Conservation (phyloP, 30 jellyfish, hydroid and myxozoan genomes). For the Turritopsis rubra region DNA sequence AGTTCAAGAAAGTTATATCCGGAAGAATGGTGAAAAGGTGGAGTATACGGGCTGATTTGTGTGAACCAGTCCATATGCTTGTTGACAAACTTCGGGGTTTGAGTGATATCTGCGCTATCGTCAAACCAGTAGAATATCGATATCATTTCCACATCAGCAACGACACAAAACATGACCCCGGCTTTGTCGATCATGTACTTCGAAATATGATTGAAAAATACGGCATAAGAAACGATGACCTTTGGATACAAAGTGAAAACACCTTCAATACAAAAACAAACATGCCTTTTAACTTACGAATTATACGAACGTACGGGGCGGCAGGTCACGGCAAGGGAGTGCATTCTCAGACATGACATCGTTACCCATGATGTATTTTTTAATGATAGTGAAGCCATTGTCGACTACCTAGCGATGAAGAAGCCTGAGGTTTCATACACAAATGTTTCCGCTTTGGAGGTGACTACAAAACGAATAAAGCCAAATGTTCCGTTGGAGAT, state of each 20-base stretch:
- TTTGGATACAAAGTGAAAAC: slow-evolving; percentile 28
- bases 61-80: background rate
- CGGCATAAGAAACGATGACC: slow-evolving; percentile 21
- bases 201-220: slow-evolving; percentile 13
- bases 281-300: slow-evolving; percentile 17
- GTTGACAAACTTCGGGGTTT: slow-evolving; percentile 7
- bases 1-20: slow-evolving; percentile 3
- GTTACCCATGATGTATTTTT: slow-evolving; percentile 24
- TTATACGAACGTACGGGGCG: slow-evolving; percentile 33
- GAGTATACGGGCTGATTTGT: slow-evolving; percentile 12
- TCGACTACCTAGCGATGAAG: slow-evolving; percentile 4
- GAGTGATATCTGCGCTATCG: slow-evolving; percentile 28
- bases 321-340: slow-evolving; percentile 36
- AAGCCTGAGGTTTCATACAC: slow-evolving; percentile 1
- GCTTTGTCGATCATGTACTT: slow-evolving; percentile 18
- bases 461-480: background rate
- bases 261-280: slow-evolving; percentile 13
- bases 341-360: slow-evolving; percentile 16
- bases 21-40: background rate
- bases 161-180: slow-evolving; percentile 27
- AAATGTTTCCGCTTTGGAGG: background rate
- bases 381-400: background rate
- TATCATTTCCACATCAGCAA: slow-evolving; percentile 30
- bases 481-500: background rate
- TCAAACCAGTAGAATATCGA: slow-evolving; percentile 7